Evolutionary conservation across 2,113 vertebrate species (phyloP), one percentile per base, ranked within the genome.

Genomic region (Crotalus tigris): DNA sequence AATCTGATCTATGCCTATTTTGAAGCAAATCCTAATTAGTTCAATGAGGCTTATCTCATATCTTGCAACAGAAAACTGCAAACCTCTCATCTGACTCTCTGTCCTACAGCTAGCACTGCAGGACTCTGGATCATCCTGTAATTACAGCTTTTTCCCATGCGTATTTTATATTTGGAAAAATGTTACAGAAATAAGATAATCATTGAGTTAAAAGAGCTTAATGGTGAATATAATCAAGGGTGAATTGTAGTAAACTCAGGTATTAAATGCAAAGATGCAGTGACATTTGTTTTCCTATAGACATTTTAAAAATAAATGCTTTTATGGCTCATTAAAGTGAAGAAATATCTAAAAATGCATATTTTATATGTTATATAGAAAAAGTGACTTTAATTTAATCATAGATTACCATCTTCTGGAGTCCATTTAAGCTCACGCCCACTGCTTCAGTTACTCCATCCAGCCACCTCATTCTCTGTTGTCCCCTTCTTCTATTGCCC

Each of bases 171-270:
- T 53, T 46, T 89, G 13, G 21, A 54, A 89, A 85, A 85, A 85
- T 8, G 23, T 59, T 59, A 55, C 57, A 33, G 21, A 44, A 58
- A 69, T 44, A 64, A 12, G 33, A 19, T 8, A 17, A n/a, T 15
- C 29, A 55, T 54, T 85, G 26, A 85, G 44, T 39, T 58, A 85
- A 39, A 53, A 29, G 54, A 39, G n/a, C n/a, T 89, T 96, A 44
- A 12, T 19, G 55, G 91, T 88, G 17, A 17, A 85, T 88, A 95
- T 23, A 54, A 87, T 95, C 26, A 61, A n/a, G 17, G 86, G 57
- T 85, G 44, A 86, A 29, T 59, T n/a, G 33, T 44, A 58, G 21
- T 44, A 8, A 44, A 49, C 54, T 91, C 81, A 58, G 17, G 15
- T 58, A 55, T 91, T 86, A 58, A 3, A 24, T 49, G 24, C 26